A percentile compares a stretch with the other conserved stretches of the same genome.
These are phyloP conservation scores for Plemyria rubiginata DNA, from an alignment of 2,888 invertebrate species.

Conservation along the genomic window DNA sequence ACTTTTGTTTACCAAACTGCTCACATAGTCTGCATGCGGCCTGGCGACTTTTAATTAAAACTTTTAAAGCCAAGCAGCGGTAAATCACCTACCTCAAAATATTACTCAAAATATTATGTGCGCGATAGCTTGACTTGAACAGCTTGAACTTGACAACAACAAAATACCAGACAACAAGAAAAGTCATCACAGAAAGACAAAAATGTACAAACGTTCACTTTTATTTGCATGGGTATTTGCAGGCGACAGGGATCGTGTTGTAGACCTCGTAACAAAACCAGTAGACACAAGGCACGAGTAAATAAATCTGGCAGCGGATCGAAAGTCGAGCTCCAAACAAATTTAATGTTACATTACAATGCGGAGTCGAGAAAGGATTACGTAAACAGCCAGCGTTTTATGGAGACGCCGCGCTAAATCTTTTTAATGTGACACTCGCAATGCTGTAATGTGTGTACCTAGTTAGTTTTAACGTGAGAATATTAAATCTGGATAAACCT, in stretches of 20 bases:
- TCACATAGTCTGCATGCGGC: background rate
- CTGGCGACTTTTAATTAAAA: background rate
- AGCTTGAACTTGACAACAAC: background rate
- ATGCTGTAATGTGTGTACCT: slow-evolving; percentile 30
- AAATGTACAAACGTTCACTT: slow-evolving; percentile 13
- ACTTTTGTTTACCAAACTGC: background rate
- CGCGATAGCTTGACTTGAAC: too few species aligned
- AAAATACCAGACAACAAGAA: background rate
- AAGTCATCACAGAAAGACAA: slow-evolving; percentile 1
- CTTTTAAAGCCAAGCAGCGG: background rate
- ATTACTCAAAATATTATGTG: too few species aligned
- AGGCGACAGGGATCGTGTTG: slow-evolving; percentile 18
- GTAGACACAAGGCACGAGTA: slow-evolving; percentile 15
- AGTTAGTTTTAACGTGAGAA: slow-evolving; percentile 30
- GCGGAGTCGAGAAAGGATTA: slow-evolving; percentile 39
- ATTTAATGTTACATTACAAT: slow-evolving; percentile 37
- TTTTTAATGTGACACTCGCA: slow-evolving; percentile 41
- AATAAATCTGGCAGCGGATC: slow-evolving; percentile 36
- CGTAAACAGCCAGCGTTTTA: slow-evolving; percentile 40
- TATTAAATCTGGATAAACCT: slow-evolving; percentile 33
- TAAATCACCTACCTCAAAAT: too few species aligned
- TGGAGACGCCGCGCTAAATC: slow-evolving; percentile 39
- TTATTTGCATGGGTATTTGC: slow-evolving; percentile 10
- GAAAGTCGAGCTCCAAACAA: slow-evolving; percentile 37
- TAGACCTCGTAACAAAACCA: slow-evolving; percentile 23